Conservation (phyloP, 1,140 invertebrate genomes). For the Hypsibius dujardini region DNA sequence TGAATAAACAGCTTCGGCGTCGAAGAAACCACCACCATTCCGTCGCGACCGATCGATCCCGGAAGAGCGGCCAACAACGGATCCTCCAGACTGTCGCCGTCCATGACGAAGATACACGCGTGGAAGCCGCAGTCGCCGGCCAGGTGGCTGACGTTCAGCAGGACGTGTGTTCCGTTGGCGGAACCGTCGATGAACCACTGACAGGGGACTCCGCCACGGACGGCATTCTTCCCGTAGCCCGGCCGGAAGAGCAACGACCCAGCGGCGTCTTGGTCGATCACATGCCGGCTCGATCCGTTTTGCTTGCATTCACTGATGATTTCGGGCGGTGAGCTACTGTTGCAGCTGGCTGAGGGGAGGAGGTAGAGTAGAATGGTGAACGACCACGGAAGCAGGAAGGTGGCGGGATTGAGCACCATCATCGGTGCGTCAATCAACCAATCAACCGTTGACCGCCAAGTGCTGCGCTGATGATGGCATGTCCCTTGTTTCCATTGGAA, state of each 20-base stretch:
- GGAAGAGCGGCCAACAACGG: background rate
- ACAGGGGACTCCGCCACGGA: background rate
- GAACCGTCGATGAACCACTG: constrained; percentile 17
- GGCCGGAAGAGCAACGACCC: background rate
- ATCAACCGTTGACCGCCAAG: no score
- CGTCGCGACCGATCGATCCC: background rate
- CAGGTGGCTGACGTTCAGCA: background rate
- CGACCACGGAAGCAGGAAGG: no score
- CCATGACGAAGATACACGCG: background rate
- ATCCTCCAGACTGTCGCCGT: background rate
- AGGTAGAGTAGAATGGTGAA: no score
- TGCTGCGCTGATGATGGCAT: no score
- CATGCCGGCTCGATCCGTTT: background rate
- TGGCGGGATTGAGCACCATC: no score
- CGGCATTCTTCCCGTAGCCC: background rate
- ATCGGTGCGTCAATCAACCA: no score
- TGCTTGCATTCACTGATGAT: background rate
- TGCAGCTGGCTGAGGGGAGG: no score
- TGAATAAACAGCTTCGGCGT: background rate
- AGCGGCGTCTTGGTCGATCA: background rate
- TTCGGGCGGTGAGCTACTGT: no score
- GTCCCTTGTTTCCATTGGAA: no score
- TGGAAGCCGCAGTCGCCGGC: background rate
- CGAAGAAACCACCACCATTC: background rate
- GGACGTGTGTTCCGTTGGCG: background rate